Evolutionary conservation across 2,797 vertebrate species (phyloP), one percentile per base, ranked within the genome.

Genomic region (Psittacula derbiana): DNA sequence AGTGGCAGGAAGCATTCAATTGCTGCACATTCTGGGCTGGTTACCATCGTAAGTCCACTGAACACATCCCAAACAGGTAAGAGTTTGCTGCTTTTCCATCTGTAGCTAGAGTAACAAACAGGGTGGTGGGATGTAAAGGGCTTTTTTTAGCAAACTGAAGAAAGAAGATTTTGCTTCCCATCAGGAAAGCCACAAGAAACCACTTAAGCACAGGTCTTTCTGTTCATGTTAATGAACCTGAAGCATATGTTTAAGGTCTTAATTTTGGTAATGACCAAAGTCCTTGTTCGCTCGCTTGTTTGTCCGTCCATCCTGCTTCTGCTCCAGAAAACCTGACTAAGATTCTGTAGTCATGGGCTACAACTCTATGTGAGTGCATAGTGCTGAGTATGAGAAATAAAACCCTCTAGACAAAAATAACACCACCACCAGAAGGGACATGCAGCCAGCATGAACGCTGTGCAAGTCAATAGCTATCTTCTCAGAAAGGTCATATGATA

Each of bases 271-370:
- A 24, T 6, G 57, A 67, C 11, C n/a, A 7, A 90, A 74, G 41
- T 44, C 44, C 28, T n/a, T 40, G 30, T 27, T 89, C 11, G 6
- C n/a, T 33, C 21, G 2, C 13, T 57, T 57, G 55, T 57, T 57
- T 6, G 30, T n/a, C 20, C 31, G 30, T n/a, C 20, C 31, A 64
- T 44, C 12, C 69, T 64, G 30, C n/a, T 76, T 78, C 52, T 79
- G 49, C 25, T 44, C 46, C 31, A 52, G 41, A 82, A 81, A 78
- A 64, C 12, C 30, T 67, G 31, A 33, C 27, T 60, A 49, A 78
- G 62, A n/a, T 50, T 80, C 72, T 53, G 53, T 33, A 74, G 14
- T 49, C 41, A 73, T 0, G 0, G 19, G n/a, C 30, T 41, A 27
- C 0, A 6, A 33, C 36, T 75, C 69, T 18, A 7, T 6, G 11